Conservation (phyloP, 2,888 invertebrate species). For the Polyommatus iphigenia region DNA sequence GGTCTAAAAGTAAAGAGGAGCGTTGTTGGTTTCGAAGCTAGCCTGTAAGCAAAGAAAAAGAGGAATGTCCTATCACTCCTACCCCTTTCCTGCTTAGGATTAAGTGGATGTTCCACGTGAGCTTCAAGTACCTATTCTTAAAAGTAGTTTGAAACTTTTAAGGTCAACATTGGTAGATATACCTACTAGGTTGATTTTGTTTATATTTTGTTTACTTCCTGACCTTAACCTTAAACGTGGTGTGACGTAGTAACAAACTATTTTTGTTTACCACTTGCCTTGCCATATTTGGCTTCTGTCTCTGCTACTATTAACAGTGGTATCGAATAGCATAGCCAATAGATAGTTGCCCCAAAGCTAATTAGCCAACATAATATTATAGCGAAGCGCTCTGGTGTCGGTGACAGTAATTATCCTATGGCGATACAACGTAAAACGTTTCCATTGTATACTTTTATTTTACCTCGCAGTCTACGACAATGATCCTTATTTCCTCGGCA, state of each 20-base stretch:
- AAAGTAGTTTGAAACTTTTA: too few relatives aligned
- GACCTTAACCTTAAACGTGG: not conserved
- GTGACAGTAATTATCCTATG: not conserved
- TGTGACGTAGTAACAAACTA: not conserved
- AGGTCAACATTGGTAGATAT: not conserved
- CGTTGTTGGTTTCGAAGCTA: too few relatives aligned
- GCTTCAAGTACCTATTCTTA: not conserved
- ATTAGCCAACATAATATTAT: not conserved
- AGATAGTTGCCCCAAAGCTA: not conserved
- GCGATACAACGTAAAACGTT: not conserved
- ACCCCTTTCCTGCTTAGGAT: not conserved
- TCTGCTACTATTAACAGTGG: not conserved
- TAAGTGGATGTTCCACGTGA: not conserved
- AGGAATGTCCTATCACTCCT: too few relatives aligned
- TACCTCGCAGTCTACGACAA: not conserved
- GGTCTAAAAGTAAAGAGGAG: not conserved
- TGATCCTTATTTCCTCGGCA: not conserved
- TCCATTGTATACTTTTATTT: not conserved
- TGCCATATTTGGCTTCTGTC: not conserved
- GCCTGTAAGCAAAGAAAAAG: too few relatives aligned
- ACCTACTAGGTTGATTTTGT: not conserved
- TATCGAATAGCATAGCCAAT: not conserved
- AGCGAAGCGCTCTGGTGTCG: not conserved
- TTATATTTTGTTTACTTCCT: not conserved
- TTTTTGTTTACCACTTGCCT: not conserved